Evolutionary conservation across 2,113 vertebrate genomes (phyloP).

Genomic region (Reinhardtius hippoglossoides): DNA sequence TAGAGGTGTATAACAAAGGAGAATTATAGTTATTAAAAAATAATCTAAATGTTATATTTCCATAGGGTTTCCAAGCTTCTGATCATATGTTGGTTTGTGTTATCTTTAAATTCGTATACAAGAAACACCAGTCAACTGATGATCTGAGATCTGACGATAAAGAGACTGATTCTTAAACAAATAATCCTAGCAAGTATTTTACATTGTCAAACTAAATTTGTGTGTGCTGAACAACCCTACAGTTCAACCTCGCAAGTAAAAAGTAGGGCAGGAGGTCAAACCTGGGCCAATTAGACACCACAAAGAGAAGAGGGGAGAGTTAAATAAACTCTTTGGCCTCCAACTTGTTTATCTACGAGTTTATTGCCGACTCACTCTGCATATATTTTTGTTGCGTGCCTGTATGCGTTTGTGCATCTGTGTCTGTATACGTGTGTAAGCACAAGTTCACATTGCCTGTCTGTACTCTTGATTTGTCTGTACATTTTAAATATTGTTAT

Average conservation of each 20-base stretch:
- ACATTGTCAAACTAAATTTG: too few relatives aligned
- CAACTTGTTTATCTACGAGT: slow-evolving; percentile 62
- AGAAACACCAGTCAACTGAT: not conserved
- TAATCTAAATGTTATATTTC: not conserved
- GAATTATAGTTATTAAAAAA: not conserved
- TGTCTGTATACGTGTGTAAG: slow-evolving; percentile 9
- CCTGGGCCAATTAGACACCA: slow-evolving; percentile 49
- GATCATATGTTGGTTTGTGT: not conserved
- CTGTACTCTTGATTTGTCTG: slow-evolving; percentile 27
- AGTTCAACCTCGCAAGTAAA: slow-evolving; percentile 42
- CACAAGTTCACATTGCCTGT: slow-evolving; percentile 16
- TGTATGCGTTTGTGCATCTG: slow-evolving; percentile 19
- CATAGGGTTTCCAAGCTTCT: not conserved
- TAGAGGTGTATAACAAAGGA: not conserved
- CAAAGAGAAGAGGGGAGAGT: slow-evolving; percentile 33
- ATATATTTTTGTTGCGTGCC: slow-evolving; percentile 13
- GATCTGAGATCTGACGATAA: not conserved
- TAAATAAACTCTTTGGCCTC: slow-evolving; percentile 62
- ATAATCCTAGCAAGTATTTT: too few relatives aligned
- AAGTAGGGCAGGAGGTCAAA: slow-evolving; percentile 52
- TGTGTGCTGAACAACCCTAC: not conserved
- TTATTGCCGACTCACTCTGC: slow-evolving; percentile 43
- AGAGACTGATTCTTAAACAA: too few relatives aligned
- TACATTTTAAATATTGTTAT: slow-evolving; percentile 38
- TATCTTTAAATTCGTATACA: too few relatives aligned